Conservation (phyloP, 2,797 vertebrate species). For the Halcyon chelicuti region DNA sequence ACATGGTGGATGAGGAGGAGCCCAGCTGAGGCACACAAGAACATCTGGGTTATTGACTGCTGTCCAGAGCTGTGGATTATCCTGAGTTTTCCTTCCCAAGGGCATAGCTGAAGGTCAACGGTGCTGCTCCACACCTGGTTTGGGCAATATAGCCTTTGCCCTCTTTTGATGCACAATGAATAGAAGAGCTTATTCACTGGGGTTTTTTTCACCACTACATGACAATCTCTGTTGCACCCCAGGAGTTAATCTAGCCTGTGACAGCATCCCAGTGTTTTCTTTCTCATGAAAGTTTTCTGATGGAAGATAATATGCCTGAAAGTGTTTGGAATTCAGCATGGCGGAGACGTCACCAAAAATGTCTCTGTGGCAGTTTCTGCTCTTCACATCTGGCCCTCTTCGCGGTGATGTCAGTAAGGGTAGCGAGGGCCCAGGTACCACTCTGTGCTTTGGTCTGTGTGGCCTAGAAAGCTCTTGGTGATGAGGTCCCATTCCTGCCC, state of each 20-base stretch:
- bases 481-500: not conserved
- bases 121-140: not conserved
- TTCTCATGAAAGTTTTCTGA: not conserved
- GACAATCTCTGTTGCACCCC: rapidly evolving
- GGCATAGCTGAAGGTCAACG: not conserved
- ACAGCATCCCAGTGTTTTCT: not conserved
- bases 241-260: not conserved
- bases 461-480: not conserved
- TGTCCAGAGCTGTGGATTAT: not conserved
- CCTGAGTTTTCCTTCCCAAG: not conserved
- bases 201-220: not conserved
- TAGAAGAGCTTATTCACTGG: not conserved
- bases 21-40: not conserved
- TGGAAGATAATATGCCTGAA: not conserved
- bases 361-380: not conserved
- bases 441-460: not conserved
- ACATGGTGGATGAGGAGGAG: not conserved
- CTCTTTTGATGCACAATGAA: not conserved
- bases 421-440: rapidly evolving
- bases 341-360: not conserved
- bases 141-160: not conserved
- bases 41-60: not conserved
- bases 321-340: not conserved
- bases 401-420: not conserved
- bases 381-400: not conserved